These are phyloP conservation scores for Eclectus roratus DNA, from an alignment of 2,113 vertebrate species.

Conservation along the genomic window DNA sequence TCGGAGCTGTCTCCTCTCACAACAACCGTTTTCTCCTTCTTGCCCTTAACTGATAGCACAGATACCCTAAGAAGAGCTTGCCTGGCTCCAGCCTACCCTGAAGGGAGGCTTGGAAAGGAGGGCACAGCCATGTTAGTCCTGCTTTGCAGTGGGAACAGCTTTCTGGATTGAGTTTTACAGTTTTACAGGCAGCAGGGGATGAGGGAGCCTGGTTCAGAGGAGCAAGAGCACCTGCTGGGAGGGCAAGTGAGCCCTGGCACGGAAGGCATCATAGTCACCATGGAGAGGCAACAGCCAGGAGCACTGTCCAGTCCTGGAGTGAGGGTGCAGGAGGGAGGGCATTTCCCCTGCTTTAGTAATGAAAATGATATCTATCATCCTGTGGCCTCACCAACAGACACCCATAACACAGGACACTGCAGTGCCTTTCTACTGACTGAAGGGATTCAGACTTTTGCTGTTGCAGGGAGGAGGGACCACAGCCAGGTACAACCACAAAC, in stretches of 20 bases:
- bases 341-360: neutral
- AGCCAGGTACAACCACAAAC: neutral
- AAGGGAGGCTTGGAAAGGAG: neutral
- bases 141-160: neutral
- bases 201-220: neutral
- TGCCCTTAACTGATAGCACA: neutral
- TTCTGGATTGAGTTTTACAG: rapidly evolving
- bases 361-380: neutral
- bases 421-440: rapidly evolving
- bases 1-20: rapidly evolving
- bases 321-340: neutral
- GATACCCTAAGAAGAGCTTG: rapidly evolving
- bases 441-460: no score
- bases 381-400: neutral
- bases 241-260: neutral
- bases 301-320: neutral
- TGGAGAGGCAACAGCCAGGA: neutral
- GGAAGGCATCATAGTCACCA: rapidly evolving
- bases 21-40: neutral
- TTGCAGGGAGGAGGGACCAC: rapidly evolving
- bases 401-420: no score
- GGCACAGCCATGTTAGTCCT: neutral
- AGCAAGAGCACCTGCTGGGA: neutral
- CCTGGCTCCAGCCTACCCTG: neutral
- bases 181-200: neutral